Base-by-base conservation (phyloP, 2,113 vertebrate species). In the Aspiorhynchus laticeps region DNA sequence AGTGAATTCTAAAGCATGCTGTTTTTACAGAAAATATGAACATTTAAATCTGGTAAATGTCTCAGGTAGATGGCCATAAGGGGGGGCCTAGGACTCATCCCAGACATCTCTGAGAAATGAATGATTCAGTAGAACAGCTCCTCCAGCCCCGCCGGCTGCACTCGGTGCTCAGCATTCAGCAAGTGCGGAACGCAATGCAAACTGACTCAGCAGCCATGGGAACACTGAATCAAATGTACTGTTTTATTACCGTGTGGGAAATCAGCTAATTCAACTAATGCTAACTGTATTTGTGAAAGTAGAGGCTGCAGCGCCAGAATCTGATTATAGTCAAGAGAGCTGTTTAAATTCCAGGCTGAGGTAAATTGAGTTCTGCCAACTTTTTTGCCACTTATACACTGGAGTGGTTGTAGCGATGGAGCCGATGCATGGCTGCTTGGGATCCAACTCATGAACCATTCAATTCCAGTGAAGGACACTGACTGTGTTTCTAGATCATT, bases 181-280 rank as follows among this genome's bases (percentile, higher is more conserved):
- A 2, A 76, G 31, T 31, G n/a, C 38, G 19, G 79, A 81, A 21
- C 0, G n/a, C 36, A 81, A 43, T 28, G 15, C 38, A 46, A 65
- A 12, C 59, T 81, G 59, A 81, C 79, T 81, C 79, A 65, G 79
- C 79, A 81, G 36, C 38, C 38, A 63, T 26, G 38, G 21, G n/a
- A 80, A 38, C 53, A 79, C 76, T 79, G 48, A 48, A 80, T 61
- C 53, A 61, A 80, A 59, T 26, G 33, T 15, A 33, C 53, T 26
- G 33, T 61, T 38, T 80, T 61, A 80, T 80, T 80, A 80, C 33
- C 1, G 12, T n/a, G 53, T 80, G 31, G 33, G 31, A 80, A 36
- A 61, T 80, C 33, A n/a, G 31, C 78, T 61, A 33, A 61, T 61
- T 36, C 24, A 7, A 61, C 19, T 80, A 41, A 6, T 61, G 53